phyloP scores from a whole-genome alignment of 2,888 invertebrate genomes.

The Sphecodes monilicornis region DNA sequence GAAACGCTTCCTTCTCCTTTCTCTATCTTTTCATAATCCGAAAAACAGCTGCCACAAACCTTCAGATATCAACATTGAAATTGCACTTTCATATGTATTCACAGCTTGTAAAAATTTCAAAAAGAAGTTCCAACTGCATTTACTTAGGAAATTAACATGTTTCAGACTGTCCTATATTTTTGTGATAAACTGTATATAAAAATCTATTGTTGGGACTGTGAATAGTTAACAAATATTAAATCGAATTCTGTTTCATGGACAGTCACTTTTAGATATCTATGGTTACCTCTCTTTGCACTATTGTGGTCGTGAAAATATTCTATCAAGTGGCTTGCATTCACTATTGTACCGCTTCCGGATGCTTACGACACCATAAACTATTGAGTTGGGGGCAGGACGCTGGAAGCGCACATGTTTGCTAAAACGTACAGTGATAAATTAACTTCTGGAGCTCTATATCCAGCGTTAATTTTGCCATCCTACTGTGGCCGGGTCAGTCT shows the following conservation, averaged over 20 bases:
- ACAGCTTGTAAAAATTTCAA: background rate
- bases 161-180: background rate
- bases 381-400: slow-evolving; percentile 2
- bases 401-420: slow-evolving; percentile 8
- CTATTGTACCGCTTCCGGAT: slow-evolving; percentile 4
- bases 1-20: too few species aligned
- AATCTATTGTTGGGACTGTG: background rate
- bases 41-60: too few species aligned
- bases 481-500: background rate
- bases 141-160: background rate
- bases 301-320: background rate
- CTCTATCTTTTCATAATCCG: too few species aligned
- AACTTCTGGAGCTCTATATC: slow-evolving; percentile 1
- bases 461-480: background rate
- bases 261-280: slow-evolving; percentile 7
- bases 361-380: slow-evolving; percentile 9
- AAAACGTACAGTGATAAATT: background rate
- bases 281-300: slow-evolving; percentile 3
- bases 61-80: background rate
- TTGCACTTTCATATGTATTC: background rate
- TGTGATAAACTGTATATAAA: background rate
- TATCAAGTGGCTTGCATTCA: slow-evolving; percentile 5
- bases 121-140: background rate
- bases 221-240: background rate
- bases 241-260: slow-evolving; percentile 7